Conservation (phyloP, 1,140 invertebrate genomes). For the Pseudomyrmex pallidus region DNA sequence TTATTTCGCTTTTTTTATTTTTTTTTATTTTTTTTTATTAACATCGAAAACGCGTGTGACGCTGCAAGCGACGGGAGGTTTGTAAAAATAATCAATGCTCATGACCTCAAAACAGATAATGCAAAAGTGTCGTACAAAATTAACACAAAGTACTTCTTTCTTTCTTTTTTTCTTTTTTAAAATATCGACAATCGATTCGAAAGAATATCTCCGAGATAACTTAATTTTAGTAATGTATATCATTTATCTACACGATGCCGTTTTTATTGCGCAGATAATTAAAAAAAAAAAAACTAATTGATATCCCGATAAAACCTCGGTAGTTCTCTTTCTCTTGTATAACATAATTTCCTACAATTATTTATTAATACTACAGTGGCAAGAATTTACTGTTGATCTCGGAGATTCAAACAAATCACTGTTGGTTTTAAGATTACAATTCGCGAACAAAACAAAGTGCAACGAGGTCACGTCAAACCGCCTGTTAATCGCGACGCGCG, state of each 20-base stretch:
- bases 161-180: background rate
- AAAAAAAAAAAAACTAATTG: slow-evolving; percentile 3
- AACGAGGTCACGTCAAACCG: background rate
- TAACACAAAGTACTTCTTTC: no score
- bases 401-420: background rate
- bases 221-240: background rate
- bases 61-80: background rate
- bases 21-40: background rate
- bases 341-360: background rate
- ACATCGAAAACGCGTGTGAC: slow-evolving; percentile 7
- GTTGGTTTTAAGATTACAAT: background rate
- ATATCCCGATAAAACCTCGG: background rate
- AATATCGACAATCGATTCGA: background rate
- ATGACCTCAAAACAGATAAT: background rate
- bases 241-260: background rate
- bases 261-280: background rate
- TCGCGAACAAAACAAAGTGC: background rate
- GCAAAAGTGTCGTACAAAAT: slow-evolving; percentile 26
- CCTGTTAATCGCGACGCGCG: background rate
- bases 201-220: no score
- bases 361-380: background rate
- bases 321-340: background rate
- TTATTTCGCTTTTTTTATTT: slow-evolving; percentile 19
- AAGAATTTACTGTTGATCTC: background rate
- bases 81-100: no score